Evolutionary conservation across 2,113 vertebrate species (phyloP).

Genomic region (Nycticorax nycticorax): DNA sequence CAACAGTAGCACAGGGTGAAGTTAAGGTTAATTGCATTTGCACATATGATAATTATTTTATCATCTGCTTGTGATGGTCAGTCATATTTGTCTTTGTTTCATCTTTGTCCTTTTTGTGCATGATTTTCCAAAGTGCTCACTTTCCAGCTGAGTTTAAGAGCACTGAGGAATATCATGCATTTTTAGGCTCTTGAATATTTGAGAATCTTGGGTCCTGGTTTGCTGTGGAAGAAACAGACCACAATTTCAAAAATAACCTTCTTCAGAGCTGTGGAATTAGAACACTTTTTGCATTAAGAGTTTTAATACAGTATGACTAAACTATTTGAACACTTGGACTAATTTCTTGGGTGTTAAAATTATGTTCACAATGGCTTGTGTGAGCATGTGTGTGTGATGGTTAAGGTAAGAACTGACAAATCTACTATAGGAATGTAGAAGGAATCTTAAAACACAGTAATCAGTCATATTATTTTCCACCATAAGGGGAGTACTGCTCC

Average conservation of each 20-base stretch:
- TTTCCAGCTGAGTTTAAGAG: not conserved
- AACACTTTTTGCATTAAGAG: not conserved
- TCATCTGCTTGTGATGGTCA: not conserved
- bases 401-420: not conserved
- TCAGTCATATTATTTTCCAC: not conserved
- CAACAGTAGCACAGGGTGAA: not conserved
- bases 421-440: not conserved
- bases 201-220: not conserved
- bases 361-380: fast-evolving
- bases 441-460: not conserved
- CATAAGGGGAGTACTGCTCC: not conserved
- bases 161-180: not conserved
- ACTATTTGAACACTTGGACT: not conserved
- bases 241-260: not conserved
- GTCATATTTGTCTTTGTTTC: not conserved
- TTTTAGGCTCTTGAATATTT: not conserved
- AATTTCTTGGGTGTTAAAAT: not conserved
- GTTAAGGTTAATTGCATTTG: slow-evolving; percentile 15
- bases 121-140: not conserved
- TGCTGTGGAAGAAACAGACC: not conserved
- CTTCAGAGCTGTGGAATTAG: not conserved
- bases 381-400: not conserved
- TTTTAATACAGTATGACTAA: not conserved
- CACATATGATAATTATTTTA: not conserved
- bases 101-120: not conserved